These are phyloP conservation scores for Andrena trimmerana DNA, from an alignment of 2,888 invertebrate species.

Conservation along the genomic window DNA sequence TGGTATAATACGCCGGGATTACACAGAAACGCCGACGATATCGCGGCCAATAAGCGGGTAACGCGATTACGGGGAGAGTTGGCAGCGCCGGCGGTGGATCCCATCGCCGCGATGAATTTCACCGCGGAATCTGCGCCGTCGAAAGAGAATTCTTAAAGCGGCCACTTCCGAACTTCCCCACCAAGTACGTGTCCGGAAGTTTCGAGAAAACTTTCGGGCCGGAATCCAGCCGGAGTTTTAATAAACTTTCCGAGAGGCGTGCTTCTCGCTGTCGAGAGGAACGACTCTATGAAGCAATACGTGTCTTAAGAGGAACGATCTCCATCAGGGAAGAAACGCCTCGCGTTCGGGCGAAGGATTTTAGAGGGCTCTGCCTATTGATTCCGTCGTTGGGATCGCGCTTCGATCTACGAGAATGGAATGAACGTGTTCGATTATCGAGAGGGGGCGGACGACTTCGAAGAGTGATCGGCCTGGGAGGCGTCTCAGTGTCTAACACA, in stretches of 20 bases:
- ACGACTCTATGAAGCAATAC: constrained; percentile 29
- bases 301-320: constrained; percentile 20
- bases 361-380: not conserved
- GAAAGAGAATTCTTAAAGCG: constrained; percentile 58
- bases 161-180: constrained; percentile 46
- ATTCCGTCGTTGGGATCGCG: not conserved
- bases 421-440: not conserved
- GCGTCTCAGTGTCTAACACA: not conserved
- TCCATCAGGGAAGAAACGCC: not conserved
- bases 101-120: constrained; percentile 45
- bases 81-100: constrained; percentile 12
- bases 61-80: constrained; percentile 31
- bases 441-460: not conserved
- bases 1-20: not conserved
- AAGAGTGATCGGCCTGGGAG: not conserved
- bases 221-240: constrained; percentile 50
- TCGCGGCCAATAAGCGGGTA: not conserved
- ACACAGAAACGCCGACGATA: constrained; percentile 2
- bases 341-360: not conserved
- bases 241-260: constrained; percentile 51
- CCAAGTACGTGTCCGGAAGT: constrained; percentile 50
- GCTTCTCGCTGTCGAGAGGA: constrained; percentile 21
- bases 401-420: constrained; percentile 19
- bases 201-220: constrained; percentile 32
- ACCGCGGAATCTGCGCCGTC: constrained; percentile 30